phyloP scores from a whole-genome alignment of 1,140 invertebrate genomes.

The Choristoneura fumiferana region DNA sequence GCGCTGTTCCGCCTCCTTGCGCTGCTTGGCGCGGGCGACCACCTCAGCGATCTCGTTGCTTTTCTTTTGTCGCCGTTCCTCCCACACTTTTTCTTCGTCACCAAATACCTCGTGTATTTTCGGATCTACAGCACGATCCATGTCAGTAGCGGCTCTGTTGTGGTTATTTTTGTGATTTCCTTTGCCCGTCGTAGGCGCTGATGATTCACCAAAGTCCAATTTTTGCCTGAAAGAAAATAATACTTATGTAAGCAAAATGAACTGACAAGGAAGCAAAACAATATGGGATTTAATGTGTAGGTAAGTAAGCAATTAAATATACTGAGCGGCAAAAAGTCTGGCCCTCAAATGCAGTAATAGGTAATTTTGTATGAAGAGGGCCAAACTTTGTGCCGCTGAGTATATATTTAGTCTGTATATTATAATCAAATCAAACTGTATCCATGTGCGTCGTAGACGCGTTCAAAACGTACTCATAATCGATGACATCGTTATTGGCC shows the following conservation, averaged over 20 bases:
- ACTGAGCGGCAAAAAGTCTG: too few relatives aligned
- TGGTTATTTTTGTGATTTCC: slow-evolving; percentile 56
- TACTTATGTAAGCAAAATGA: not conserved
- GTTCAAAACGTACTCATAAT: slow-evolving; percentile 87
- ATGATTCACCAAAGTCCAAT: slow-evolving; percentile 92
- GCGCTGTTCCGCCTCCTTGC: too few relatives aligned
- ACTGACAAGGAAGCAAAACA: too few relatives aligned
- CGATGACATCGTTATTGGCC: slow-evolving; percentile 94
- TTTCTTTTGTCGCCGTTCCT: slow-evolving; percentile 83
- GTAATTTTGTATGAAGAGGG: too few relatives aligned
- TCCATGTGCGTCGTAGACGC: not conserved
- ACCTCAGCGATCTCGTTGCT: slow-evolving; percentile 84
- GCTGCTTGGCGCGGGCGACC: slow-evolving; percentile 89
- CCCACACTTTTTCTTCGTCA: slow-evolving; percentile 88
- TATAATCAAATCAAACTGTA: too few relatives aligned
- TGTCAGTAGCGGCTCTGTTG: slow-evolving; percentile 59
- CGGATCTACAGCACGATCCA: slow-evolving; percentile 52
- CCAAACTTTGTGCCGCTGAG: too few relatives aligned
- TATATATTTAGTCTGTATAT: too few relatives aligned
- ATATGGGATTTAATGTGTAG: not conserved
- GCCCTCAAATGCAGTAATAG: too few relatives aligned
- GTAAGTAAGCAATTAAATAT: too few relatives aligned
- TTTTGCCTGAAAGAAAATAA: slow-evolving; percentile 85
- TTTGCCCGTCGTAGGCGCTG: slow-evolving; percentile 52
- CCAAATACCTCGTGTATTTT: slow-evolving; percentile 64